These are phyloP conservation scores for Pissodes strobi DNA, from an alignment of 1,140 invertebrate species.

Conservation along the genomic window DNA sequence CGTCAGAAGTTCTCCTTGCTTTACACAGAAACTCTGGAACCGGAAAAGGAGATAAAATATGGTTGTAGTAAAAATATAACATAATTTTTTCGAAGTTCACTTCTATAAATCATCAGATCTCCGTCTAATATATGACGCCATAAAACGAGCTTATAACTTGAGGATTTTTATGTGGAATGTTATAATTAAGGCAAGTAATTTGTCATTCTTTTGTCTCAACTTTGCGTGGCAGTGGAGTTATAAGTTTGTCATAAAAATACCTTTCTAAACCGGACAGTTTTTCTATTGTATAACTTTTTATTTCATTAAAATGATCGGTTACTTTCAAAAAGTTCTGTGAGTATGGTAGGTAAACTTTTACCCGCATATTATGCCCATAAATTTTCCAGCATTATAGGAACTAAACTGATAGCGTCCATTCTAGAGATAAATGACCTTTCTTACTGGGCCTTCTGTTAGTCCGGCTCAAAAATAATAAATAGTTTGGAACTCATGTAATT, in stretches of 20 bases:
- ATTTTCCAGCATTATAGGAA: too few species aligned
- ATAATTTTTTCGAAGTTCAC: slow-evolving; percentile 21
- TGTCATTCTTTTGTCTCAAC: slow-evolving; percentile 23
- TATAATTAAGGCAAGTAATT: slow-evolving; percentile 19
- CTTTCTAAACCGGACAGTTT: too few species aligned
- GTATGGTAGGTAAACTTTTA: too few species aligned
- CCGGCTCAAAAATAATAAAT: too few species aligned
- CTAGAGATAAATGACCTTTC: too few species aligned
- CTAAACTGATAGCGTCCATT: too few species aligned
- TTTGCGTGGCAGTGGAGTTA: slow-evolving; percentile 7
- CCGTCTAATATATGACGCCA: slow-evolving; percentile 10
- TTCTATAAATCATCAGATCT: slow-evolving; percentile 22
- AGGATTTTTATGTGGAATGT: slow-evolving; percentile 24
- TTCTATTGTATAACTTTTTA: too few species aligned
- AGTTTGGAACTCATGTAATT: too few species aligned
- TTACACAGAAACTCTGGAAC: slow-evolving; percentile 16
- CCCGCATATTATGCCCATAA: too few species aligned
- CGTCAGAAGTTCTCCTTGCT: slow-evolving; percentile 18
- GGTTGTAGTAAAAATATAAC: slow-evolving; percentile 24
- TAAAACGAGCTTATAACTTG: slow-evolving; percentile 14
- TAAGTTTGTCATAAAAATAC: slow-evolving; percentile 1
- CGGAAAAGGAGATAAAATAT: slow-evolving; percentile 25
- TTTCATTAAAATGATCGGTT: too few species aligned
- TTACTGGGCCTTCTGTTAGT: too few species aligned
- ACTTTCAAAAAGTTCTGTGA: too few species aligned